Conservation (phyloP, 2,797 vertebrate species). For the Platalea minor region DNA sequence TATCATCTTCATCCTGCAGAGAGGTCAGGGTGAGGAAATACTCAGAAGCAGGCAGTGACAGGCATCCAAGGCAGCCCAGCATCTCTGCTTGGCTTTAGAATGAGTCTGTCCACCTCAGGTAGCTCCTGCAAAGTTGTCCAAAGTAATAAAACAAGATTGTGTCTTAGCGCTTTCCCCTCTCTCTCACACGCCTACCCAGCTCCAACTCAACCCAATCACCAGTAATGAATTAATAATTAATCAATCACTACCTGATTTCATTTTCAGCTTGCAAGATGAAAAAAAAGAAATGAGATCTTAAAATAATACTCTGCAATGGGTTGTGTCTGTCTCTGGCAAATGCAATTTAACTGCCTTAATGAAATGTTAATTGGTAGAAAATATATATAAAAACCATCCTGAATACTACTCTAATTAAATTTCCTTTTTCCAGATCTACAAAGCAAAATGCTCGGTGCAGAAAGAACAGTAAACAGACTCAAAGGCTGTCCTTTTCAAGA, state of each 20-base stretch:
- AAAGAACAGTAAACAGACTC: conserved; percentile 51
- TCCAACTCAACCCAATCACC: conserved; percentile 18
- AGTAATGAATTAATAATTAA: conserved; percentile 67
- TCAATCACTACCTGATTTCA: conserved; percentile 59
- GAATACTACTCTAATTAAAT: conserved; percentile 68
- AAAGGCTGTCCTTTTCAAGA: conserved; percentile 9
- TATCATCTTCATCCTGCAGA: not conserved
- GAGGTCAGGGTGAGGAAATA: not conserved
- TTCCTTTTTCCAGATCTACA: conserved; percentile 49
- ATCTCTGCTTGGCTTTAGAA: not conserved
- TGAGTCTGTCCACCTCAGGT: not conserved
- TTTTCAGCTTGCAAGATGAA: conserved; percentile 43
- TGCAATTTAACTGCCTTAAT: conserved; percentile 75
- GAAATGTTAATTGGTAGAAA: conserved; percentile 75
- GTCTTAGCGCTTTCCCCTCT: not conserved
- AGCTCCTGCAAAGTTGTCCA: not conserved
- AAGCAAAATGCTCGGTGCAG: not conserved
- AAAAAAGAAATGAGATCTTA: conserved; percentile 50
- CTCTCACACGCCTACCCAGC: not conserved
- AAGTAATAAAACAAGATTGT: not conserved
- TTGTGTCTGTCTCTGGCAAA: conserved; percentile 68
- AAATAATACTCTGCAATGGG: conserved; percentile 64
- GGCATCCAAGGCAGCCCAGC: not conserved
- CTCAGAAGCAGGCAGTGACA: not conserved
- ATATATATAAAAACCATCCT: conserved; percentile 66